phyloP scores from a whole-genome alignment of 2,888 invertebrate species.

The Lamproptera curius region DNA sequence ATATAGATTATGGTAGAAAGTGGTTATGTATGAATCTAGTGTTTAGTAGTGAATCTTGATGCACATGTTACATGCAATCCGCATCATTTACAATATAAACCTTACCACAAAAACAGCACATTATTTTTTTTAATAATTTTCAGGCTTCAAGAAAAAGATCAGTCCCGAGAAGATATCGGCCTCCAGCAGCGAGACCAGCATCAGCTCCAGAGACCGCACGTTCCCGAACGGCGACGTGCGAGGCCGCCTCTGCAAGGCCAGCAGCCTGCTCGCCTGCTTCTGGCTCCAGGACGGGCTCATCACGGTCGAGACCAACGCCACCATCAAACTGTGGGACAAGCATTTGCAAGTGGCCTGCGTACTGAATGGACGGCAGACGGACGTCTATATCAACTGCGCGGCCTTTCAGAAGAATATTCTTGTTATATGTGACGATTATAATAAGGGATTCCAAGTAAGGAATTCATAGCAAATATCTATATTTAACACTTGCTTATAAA shows the following conservation, averaged over 20 bases:
- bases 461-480: no score
- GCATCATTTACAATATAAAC: background rate
- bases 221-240: constrained; percentile 48
- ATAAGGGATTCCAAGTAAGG: constrained; percentile 58
- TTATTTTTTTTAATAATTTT: constrained; percentile 14
- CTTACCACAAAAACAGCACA: background rate
- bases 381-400: constrained; percentile 50
- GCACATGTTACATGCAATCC: no score
- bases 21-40: no score
- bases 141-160: constrained; percentile 51
- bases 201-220: constrained; percentile 44
- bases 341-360: constrained; percentile 47
- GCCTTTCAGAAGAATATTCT: constrained; percentile 54
- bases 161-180: constrained; percentile 45
- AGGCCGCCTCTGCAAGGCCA: constrained; percentile 39
- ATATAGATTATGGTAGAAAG: no score
- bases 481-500: no score
- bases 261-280: constrained; percentile 53
- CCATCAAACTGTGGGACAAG: constrained; percentile 59
- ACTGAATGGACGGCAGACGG: constrained; percentile 50
- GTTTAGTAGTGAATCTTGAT: no score
- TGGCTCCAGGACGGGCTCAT: constrained; percentile 53
- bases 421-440: constrained; percentile 57
- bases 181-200: constrained; percentile 52
- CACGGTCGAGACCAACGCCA: constrained; percentile 59